phyloP scores from a whole-genome alignment of 2,888 invertebrate genomes.

The Cephus spinipes region DNA sequence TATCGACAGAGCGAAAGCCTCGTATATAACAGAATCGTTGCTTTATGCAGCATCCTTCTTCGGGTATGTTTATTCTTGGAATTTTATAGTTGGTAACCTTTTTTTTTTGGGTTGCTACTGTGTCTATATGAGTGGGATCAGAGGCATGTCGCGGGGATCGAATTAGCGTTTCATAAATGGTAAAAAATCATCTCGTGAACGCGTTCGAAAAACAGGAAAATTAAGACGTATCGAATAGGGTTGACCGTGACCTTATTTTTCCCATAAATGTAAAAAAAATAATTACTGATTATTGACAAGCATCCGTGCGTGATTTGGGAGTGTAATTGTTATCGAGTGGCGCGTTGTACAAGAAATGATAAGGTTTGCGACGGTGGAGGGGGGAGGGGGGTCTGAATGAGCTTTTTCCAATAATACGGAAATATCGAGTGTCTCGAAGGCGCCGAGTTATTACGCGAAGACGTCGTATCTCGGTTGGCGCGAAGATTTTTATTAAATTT shows the following conservation, averaged over 20 bases:
- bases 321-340: not conserved
- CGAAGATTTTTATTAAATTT: conserved; percentile 26
- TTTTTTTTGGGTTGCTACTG: not conserved
- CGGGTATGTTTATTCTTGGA: not conserved
- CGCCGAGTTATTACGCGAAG: conserved; percentile 23
- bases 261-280: not conserved
- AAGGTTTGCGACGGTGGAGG: not conserved
- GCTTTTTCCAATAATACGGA: not conserved
- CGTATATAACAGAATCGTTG: conserved; percentile 21
- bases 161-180: not conserved
- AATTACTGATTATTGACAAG: not conserved
- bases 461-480: conserved; percentile 18
- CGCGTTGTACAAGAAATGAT: not conserved
- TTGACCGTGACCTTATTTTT: not conserved
- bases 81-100: not conserved
- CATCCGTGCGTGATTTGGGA: not conserved
- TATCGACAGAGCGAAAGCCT: conserved; percentile 42
- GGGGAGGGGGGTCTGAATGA: no score
- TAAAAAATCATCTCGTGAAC: not conserved
- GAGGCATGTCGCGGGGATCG: not conserved
- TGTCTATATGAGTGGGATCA: no score
- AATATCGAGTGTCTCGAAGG: conserved; percentile 1
- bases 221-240: not conserved
- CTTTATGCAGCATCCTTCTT: not conserved
- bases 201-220: no score